Conservation (phyloP, 2,113 vertebrate genomes). For the Menidia beryllina region DNA sequence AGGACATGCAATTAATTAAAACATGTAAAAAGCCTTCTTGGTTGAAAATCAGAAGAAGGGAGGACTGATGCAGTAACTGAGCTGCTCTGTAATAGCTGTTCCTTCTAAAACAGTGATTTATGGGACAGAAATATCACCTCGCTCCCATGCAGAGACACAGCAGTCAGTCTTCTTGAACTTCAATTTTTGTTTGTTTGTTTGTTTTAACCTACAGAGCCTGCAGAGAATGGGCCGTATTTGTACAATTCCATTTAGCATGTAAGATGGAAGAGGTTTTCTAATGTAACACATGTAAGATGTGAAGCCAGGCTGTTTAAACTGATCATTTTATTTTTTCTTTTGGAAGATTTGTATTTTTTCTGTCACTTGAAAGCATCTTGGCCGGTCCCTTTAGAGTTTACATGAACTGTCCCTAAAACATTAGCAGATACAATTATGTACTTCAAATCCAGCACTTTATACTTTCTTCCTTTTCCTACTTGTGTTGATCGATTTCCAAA, state of each 20-base stretch:
- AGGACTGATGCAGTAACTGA: neutral
- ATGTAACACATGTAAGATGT: no score
- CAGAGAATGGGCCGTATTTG: no score
- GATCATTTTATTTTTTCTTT: no score
- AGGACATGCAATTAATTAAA: no score
- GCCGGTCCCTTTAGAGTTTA: neutral
- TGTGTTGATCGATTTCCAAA: neutral
- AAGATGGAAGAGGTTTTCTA: no score
- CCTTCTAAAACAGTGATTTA: conserved; percentile 9
- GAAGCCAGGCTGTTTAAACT: no score
- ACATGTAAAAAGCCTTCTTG: no score
- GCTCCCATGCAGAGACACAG: conserved; percentile 40
- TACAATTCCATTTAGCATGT: no score
- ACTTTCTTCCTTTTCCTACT: neutral
- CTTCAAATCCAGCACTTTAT: neutral
- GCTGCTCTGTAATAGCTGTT: conserved; percentile 37
- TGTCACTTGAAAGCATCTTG: conserved; percentile 12
- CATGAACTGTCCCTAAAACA: neutral
- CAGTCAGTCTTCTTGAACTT: conserved; percentile 7
- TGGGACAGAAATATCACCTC: conserved; percentile 24
- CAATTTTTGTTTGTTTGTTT: no score
- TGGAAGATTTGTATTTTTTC: neutral
- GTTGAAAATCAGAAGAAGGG: no score
- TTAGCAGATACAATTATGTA: neutral
- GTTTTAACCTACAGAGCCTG: no score